Evolutionary conservation across 30 jellyfish, hydroid and myxozoan genomes (phyloP).

Genomic region (Chironex yamaguchii): DNA sequence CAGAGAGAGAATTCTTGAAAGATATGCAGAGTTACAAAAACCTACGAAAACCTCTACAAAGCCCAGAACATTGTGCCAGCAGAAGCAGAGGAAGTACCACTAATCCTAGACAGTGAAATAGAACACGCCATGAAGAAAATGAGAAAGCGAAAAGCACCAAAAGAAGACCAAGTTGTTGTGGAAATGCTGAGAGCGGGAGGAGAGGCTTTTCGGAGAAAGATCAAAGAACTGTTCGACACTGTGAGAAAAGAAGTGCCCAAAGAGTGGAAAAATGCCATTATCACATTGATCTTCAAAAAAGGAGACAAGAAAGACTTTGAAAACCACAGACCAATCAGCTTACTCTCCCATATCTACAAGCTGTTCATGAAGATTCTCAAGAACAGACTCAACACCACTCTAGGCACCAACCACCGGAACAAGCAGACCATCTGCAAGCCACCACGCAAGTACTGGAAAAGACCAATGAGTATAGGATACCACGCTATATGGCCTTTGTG

Average conservation of each 20-base stretch:
- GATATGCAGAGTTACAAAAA: slow-evolving; percentile 11
- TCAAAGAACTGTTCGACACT: slow-evolving; percentile 12
- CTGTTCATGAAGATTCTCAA: no score
- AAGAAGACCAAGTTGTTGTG: slow-evolving; percentile 7
- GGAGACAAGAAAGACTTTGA: slow-evolving; percentile 64
- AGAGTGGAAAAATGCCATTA: slow-evolving; percentile 65
- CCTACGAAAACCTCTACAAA: slow-evolving; percentile 8
- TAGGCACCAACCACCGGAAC: slow-evolving; percentile 58
- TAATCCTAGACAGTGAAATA: slow-evolving; percentile 28
- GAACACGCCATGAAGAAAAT: slow-evolving; percentile 31
- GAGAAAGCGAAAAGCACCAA: slow-evolving; percentile 4
- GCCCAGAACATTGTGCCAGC: slow-evolving; percentile 4
- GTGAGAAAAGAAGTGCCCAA: slow-evolving; percentile 37
- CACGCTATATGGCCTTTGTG: slow-evolving; percentile 40
- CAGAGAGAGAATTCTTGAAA: slow-evolving; percentile 55
- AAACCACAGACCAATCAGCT: slow-evolving; percentile 65
- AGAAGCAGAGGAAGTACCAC: slow-evolving; percentile 33
- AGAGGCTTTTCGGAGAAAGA: neutral
- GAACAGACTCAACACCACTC: slow-evolving; percentile 29
- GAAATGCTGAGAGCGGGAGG: slow-evolving; percentile 64
- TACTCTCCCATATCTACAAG: slow-evolving; percentile 50
- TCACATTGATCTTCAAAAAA: slow-evolving; percentile 50
- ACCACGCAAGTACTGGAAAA: slow-evolving; percentile 20
- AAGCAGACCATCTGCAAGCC: slow-evolving; percentile 50
- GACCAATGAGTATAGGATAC: slow-evolving; percentile 38